These are phyloP conservation scores for Ctenodactylus gundi DNA, from an alignment of 2,113 vertebrate genomes.

Conservation along the genomic window DNA sequence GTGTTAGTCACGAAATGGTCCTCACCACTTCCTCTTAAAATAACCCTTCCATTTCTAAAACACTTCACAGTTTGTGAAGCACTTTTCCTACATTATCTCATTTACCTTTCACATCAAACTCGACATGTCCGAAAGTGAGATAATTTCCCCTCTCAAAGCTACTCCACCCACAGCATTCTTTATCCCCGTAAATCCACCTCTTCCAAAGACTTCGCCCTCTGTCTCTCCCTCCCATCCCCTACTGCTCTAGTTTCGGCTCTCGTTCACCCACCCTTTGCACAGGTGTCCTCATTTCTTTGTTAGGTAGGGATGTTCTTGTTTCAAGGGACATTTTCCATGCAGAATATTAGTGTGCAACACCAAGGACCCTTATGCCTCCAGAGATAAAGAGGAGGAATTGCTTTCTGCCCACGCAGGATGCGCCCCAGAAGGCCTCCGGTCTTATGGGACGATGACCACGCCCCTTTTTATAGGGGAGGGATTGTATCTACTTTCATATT, in stretches of 20 bases:
- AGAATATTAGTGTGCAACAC: background rate
- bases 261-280: background rate
- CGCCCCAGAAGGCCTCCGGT: background rate
- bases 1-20: constrained; percentile 53
- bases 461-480: background rate
- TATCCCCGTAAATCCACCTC: constrained; percentile 32
- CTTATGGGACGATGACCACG: background rate
- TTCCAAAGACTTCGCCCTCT: background rate
- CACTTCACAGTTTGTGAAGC: constrained; percentile 60
- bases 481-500: background rate
- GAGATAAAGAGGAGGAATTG: background rate
- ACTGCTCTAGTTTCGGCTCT: background rate
- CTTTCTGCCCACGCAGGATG: background rate
- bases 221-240: background rate
- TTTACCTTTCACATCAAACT: constrained; percentile 53
- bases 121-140: constrained; percentile 45
- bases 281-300: background rate
- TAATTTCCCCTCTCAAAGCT: constrained; percentile 51
- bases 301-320: background rate
- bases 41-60: constrained; percentile 51
- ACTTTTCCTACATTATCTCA: constrained; percentile 65
- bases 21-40: constrained; percentile 66
- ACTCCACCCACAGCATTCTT: background rate
- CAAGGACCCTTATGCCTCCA: too few species aligned
- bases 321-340: background rate